Conservation (phyloP, 2,888 invertebrate species). For the Axea sp. region DNA sequence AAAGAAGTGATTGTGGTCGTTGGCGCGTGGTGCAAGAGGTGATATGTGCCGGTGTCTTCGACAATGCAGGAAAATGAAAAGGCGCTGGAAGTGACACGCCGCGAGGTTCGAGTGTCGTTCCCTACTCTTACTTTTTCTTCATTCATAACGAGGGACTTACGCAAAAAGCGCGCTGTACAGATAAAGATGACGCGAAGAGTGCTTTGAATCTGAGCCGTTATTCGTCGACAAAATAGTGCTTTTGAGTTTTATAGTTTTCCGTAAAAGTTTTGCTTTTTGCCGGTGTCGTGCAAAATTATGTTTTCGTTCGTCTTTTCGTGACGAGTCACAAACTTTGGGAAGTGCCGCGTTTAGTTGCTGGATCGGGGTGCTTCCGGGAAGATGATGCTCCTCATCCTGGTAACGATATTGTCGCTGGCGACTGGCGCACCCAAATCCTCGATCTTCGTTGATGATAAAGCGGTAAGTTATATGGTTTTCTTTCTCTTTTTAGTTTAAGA, state of each 20-base stretch:
- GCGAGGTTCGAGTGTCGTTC: constrained; percentile 31
- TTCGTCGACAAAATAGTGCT: constrained; percentile 25
- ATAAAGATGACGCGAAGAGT: constrained; percentile 34
- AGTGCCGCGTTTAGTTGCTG: constrained; percentile 38
- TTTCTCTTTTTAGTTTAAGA: constrained; percentile 16
- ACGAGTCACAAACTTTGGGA: constrained; percentile 2
- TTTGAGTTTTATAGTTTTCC: constrained; percentile 4
- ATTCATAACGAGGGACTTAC: constrained; percentile 22
- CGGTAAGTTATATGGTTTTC: constrained; percentile 37
- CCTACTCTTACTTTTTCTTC: constrained; percentile 16
- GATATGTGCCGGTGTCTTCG: constrained; percentile 17
- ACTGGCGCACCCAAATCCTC: constrained; percentile 50
- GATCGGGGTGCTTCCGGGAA: constrained; percentile 29
- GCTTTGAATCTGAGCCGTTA: constrained; percentile 22
- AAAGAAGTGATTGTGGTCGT: constrained; percentile 22
- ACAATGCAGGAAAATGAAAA: constrained; percentile 41
- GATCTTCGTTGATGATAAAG: constrained; percentile 58
- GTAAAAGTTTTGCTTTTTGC: too few relatives aligned
- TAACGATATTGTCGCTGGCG: constrained; percentile 54
- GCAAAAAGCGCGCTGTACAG: constrained; percentile 33
- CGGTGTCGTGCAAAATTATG: too few relatives aligned
- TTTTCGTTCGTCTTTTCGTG: constrained; percentile 12
- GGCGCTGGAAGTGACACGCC: constrained; percentile 47
- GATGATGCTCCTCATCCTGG: constrained; percentile 53
- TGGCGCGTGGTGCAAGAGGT: neutral